Conservation (phyloP, 2,888 invertebrate genomes). For the Leptinotarsa peninsularis region DNA sequence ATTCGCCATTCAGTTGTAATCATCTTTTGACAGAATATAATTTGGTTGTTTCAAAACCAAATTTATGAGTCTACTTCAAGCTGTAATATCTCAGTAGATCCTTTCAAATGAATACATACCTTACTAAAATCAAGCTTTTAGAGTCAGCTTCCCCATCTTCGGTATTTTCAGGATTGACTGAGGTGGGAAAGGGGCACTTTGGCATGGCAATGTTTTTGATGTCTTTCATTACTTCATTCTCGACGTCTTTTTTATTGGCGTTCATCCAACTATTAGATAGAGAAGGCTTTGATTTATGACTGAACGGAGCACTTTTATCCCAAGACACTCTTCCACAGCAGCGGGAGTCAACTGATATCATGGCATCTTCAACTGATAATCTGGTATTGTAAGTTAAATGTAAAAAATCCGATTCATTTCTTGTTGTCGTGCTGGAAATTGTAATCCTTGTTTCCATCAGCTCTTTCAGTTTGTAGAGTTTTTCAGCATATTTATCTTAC, state of each 20-base stretch:
- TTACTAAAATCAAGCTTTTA: slow-evolving; percentile 43
- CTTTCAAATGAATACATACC: too few relatives aligned
- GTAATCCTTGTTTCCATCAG: slow-evolving; percentile 49
- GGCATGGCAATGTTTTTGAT: slow-evolving; percentile 11
- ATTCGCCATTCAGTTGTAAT: too few relatives aligned
- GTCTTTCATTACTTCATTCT: slow-evolving; percentile 26
- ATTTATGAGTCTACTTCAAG: too few relatives aligned
- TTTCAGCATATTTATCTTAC: too few relatives aligned
- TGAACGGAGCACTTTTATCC: slow-evolving; percentile 32
- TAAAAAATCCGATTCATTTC: slow-evolving; percentile 36
- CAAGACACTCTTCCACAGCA: slow-evolving; percentile 44
- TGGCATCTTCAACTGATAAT: slow-evolving; percentile 33
- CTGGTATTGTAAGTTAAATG: slow-evolving; percentile 37
- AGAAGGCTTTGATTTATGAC: slow-evolving; percentile 28
- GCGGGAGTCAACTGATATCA: slow-evolving; percentile 40
- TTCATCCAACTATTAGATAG: slow-evolving; percentile 51
- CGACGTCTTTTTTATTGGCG: slow-evolving; percentile 35
- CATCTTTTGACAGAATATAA: too few relatives aligned
- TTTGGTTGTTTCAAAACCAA: too few relatives aligned
- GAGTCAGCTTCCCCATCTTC: slow-evolving; percentile 36
- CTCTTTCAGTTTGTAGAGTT: not conserved
- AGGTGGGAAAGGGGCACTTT: slow-evolving; percentile 12
- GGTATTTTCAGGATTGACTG: slow-evolving; percentile 20
- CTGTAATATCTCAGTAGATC: too few relatives aligned
- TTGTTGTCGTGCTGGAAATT: slow-evolving; percentile 41